Evolutionary conservation across 2,797 vertebrate species (phyloP).

Genomic region (Gymnoscopelus braueri): DNA sequence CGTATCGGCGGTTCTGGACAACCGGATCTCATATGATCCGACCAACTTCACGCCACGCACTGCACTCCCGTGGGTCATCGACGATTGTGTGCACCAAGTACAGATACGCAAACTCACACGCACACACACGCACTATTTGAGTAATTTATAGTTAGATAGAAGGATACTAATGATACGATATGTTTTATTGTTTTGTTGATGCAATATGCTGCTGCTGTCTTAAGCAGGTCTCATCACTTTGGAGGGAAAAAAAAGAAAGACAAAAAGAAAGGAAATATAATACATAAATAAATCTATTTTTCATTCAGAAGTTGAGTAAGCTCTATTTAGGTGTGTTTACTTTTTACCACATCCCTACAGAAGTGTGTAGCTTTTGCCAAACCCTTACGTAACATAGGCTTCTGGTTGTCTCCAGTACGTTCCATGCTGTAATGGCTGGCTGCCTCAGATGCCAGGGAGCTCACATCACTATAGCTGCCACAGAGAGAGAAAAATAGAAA

Average conservation of each 20-base stretch:
- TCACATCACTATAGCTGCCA: conserved; percentile 63
- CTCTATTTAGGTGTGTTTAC: neutral
- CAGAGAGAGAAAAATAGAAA: conserved; percentile 19
- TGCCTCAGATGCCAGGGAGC: conserved; percentile 76
- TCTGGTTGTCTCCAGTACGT: conserved; percentile 60
- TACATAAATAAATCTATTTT: conserved; percentile 51
- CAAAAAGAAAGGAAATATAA: conserved; percentile 39
- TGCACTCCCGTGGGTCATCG: too few relatives aligned
- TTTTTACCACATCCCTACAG: neutral
- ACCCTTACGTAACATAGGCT: conserved; percentile 31
- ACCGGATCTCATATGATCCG: too few relatives aligned
- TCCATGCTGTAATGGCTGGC: conserved; percentile 81
- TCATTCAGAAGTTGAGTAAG: conserved; percentile 13
- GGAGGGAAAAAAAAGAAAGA: conserved; percentile 22
- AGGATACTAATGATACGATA: too few relatives aligned
- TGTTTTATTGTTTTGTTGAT: too few relatives aligned
- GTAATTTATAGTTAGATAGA: too few relatives aligned
- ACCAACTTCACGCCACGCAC: too few relatives aligned
- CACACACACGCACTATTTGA: too few relatives aligned
- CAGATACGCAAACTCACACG: too few relatives aligned
- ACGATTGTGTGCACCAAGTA: too few relatives aligned
- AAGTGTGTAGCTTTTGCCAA: conserved; percentile 40
- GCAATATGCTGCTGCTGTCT: too few relatives aligned
- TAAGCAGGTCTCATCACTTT: too few relatives aligned
- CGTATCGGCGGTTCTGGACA: too few relatives aligned